Evolutionary conservation across 2,888 invertebrate genomes (phyloP).

Genomic region (Drosophila ezoana): DNA sequence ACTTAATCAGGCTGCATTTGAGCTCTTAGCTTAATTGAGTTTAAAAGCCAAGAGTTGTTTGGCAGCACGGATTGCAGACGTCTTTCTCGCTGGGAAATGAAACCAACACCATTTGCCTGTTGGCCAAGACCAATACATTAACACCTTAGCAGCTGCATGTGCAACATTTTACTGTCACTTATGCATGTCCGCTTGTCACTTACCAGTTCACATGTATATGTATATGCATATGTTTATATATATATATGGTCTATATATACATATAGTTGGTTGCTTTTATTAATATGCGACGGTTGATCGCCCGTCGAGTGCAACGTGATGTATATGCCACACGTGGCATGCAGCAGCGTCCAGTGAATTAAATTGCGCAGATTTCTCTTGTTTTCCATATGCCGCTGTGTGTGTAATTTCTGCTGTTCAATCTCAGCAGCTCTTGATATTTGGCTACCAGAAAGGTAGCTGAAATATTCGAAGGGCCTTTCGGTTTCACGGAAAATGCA

Average conservation of each 20-base stretch:
- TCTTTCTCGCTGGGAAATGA: slow-evolving; percentile 33
- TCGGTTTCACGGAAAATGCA: slow-evolving; percentile 15
- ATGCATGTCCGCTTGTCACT: slow-evolving; percentile 69
- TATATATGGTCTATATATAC: slow-evolving; percentile 8
- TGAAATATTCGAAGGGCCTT: slow-evolving; percentile 15
- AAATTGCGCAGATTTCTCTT: slow-evolving; percentile 60
- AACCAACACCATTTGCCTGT: slow-evolving; percentile 49
- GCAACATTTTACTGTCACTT: slow-evolving; percentile 77
- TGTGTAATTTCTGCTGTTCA: slow-evolving; percentile 23
- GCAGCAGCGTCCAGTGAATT: slow-evolving; percentile 52
- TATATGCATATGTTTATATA: slow-evolving; percentile 4
- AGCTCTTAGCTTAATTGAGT: slow-evolving; percentile 40
- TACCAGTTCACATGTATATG: slow-evolving; percentile 42
- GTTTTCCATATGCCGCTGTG: slow-evolving; percentile 18
- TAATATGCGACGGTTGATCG: slow-evolving; percentile 49
- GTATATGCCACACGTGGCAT: slow-evolving; percentile 35
- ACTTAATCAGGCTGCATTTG: slow-evolving; percentile 9
- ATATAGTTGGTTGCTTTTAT: slow-evolving; percentile 39
- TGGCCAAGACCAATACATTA: slow-evolving; percentile 29
- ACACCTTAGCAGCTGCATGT: slow-evolving; percentile 34
- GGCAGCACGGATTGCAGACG: not conserved
- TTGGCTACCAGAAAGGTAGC: slow-evolving; percentile 6
- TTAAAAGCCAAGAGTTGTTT: slow-evolving; percentile 17
- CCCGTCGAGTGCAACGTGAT: slow-evolving; percentile 9
- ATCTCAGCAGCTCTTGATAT: slow-evolving; percentile 6